phyloP scores from a whole-genome alignment of 2,797 vertebrate genomes.

The Capromys pilorides region DNA sequence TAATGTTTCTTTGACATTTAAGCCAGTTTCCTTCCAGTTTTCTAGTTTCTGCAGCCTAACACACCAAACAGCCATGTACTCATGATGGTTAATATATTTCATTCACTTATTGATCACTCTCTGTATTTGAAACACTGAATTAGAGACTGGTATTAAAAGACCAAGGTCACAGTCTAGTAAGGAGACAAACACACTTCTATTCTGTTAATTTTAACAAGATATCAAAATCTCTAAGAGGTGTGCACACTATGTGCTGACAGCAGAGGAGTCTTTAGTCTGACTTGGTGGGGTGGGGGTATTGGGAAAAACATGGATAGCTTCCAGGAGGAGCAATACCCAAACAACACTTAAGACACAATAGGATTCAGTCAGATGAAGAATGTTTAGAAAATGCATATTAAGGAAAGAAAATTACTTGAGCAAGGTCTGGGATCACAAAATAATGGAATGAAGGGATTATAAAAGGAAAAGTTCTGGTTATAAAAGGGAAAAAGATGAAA shows the following conservation, averaged over 20 bases:
- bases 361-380: neutral
- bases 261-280: neutral
- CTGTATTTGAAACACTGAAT: neutral
- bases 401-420: neutral
- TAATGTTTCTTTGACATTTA: neutral
- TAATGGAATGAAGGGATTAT: neutral
- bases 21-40: neutral
- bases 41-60: conserved; percentile 24
- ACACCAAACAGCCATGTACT: neutral
- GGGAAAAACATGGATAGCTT: neutral
- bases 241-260: neutral
- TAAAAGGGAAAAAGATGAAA: neutral
- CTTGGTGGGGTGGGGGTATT: neutral
- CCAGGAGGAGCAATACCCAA: conserved; percentile 12
- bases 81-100: neutral
- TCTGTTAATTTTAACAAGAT: neutral
- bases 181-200: neutral
- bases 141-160: conserved; percentile 1
- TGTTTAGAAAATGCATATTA: neutral
- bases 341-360: neutral
- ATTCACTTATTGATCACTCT: neutral
- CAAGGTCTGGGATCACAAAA: neutral
- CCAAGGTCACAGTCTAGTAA: neutral
- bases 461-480: neutral
- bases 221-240: neutral